Evolutionary conservation across 2,113 vertebrate genomes (phyloP).

Genomic region (western clawed frog (Xenopus tropicalis)): UCB_Xtro_10.0 CM004447.2:47192001-47192500

Average conservation of each 20-base stretch:
- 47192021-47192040: no score
- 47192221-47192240: no score
- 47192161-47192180: no score
- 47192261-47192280: constrained; percentile 5
- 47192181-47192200: no score
- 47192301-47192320: constrained; percentile 29
- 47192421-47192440: constrained; percentile 31
- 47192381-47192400: constrained; percentile 18
- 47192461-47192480: constrained; percentile 9
- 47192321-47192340: constrained; percentile 27
- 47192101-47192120: no score
- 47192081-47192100: no score
- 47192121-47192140: no score
- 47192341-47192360: constrained; percentile 27
- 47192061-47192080: no score
- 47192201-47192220: no score
- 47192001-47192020: no score
- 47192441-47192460: constrained; percentile 18
- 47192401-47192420: constrained; percentile 22
- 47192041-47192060: no score
- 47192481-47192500: constrained; percentile 3
- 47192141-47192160: no score
- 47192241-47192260: neutral
- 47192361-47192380: constrained; percentile 22
- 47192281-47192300: constrained; percentile 22